phyloP scores from a whole-genome alignment of 2,888 invertebrate species.

The Amiota mariae region DNA sequence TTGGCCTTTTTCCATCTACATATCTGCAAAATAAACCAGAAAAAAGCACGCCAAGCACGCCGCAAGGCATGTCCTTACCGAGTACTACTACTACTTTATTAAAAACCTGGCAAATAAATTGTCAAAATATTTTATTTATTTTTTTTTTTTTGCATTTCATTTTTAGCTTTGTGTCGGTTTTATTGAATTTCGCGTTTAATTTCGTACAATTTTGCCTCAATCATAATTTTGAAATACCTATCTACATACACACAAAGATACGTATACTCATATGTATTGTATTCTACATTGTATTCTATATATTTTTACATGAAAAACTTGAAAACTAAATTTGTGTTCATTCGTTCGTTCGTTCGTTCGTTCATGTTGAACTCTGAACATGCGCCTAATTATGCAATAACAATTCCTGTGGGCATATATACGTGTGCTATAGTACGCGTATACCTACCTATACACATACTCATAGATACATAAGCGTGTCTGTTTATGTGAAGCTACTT shows the following conservation, averaged over 20 bases:
- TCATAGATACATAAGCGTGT: not conserved
- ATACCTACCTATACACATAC: slow-evolving; percentile 7
- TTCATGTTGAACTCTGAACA: not conserved
- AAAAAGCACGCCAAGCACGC: not conserved
- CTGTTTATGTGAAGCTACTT: too few species aligned
- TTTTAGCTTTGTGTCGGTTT: not conserved
- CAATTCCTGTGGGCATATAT: slow-evolving; percentile 12
- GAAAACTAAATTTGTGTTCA: slow-evolving; percentile 33
- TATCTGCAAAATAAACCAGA: too few species aligned
- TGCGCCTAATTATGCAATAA: slow-evolving; percentile 29
- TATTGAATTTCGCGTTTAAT: slow-evolving; percentile 5
- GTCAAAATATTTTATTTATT: not conserved
- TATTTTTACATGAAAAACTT: slow-evolving; percentile 24
- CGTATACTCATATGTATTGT: not conserved
- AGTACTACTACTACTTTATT: not conserved
- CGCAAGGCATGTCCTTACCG: not conserved
- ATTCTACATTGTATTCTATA: not conserved
- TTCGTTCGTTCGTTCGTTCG: too few species aligned
- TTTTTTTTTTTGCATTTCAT: not conserved
- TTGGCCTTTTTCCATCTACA: not conserved
- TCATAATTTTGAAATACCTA: not conserved
- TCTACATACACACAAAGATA: not conserved
- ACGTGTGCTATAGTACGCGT: not conserved
- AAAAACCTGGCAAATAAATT: not conserved
- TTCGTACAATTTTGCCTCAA: slow-evolving; percentile 1